Evolutionary conservation across 2,888 invertebrate species (phyloP).

Genomic region (Priocnemis perturbator): DNA sequence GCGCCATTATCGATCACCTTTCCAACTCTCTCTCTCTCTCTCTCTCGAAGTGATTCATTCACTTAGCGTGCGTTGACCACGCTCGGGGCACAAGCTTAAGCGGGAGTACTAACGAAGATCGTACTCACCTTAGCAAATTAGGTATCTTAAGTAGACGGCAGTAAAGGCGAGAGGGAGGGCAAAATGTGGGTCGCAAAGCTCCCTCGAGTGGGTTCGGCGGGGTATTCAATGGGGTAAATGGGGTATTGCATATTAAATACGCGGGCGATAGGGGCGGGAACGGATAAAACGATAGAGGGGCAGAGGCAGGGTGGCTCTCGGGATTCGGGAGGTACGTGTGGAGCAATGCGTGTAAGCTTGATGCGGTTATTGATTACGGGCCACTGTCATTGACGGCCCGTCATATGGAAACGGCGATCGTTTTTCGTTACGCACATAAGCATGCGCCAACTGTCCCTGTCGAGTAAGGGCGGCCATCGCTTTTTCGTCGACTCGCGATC

Average conservation of each 20-base stretch:
- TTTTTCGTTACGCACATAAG: conserved; percentile 54
- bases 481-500: neutral
- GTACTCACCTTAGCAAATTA: conserved; percentile 26
- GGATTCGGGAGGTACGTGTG: conserved; percentile 51
- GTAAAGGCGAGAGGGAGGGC: conserved; percentile 9
- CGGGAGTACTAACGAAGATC: neutral
- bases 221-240: conserved; percentile 71
- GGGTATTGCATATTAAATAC: conserved; percentile 71
- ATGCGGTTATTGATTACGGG: conserved; percentile 72
- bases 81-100: no score
- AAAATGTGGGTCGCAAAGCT: conserved; percentile 67
- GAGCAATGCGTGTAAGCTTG: conserved; percentile 65
- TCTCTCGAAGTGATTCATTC: no score
- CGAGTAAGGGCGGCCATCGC: neutral
- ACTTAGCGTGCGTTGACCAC: no score
- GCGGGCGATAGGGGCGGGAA: conserved; percentile 42
- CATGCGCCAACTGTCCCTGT: conserved; percentile 20
- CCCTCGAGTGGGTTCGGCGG: conserved; percentile 58
- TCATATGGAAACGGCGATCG: conserved; percentile 64
- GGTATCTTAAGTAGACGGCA: conserved; percentile 39
- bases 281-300: conserved; percentile 18
- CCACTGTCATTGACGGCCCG: conserved; percentile 71
- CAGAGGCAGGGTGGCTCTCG: conserved; percentile 37
- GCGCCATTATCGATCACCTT: no score
- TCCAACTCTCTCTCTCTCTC: no score